A percentile compares a stretch with the other conserved stretches of the same genome.
phyloP scores from a whole-genome alignment of 2,797 vertebrate species.

The Neosalanx taihuensis region DNA sequence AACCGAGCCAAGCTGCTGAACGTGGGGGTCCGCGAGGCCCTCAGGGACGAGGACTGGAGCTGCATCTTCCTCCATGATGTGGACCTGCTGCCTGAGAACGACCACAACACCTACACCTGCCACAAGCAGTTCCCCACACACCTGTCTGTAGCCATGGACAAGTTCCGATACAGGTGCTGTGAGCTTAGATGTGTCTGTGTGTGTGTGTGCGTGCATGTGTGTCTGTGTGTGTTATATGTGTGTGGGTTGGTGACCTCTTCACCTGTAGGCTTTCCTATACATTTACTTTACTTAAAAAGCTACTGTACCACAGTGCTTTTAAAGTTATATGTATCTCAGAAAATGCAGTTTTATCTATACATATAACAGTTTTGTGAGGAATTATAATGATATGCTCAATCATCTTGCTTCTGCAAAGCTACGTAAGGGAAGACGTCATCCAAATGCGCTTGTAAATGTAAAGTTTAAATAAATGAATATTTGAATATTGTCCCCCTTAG shows the following conservation, averaged over 20 bases:
- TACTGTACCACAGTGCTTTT: too few relatives aligned
- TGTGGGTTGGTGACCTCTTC: background rate
- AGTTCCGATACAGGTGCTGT: conserved; percentile 90
- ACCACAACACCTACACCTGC: conserved; percentile 94
- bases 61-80: conserved; percentile 95
- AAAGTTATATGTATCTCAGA: too few relatives aligned
- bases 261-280: background rate
- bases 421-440: too few relatives aligned
- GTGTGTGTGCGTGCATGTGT: background rate
- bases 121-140: conserved; percentile 89
- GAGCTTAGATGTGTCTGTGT: background rate
- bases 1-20: conserved; percentile 95
- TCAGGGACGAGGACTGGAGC: conserved; percentile 92
- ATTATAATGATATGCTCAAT: too few relatives aligned
- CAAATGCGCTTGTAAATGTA: too few relatives aligned
- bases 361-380: too few relatives aligned
- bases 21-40: conserved; percentile 89
- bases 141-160: conserved; percentile 94
- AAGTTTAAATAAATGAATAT: background rate
- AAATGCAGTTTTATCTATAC: too few relatives aligned
- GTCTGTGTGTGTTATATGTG: conserved; percentile 20
- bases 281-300: background rate
- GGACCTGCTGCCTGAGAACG: conserved; percentile 93
- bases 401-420: too few relatives aligned
- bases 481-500: conserved; percentile 61